Evolutionary conservation across 1,140 invertebrate genomes (phyloP).

Genomic region (Leptopilina boulardi): DNA sequence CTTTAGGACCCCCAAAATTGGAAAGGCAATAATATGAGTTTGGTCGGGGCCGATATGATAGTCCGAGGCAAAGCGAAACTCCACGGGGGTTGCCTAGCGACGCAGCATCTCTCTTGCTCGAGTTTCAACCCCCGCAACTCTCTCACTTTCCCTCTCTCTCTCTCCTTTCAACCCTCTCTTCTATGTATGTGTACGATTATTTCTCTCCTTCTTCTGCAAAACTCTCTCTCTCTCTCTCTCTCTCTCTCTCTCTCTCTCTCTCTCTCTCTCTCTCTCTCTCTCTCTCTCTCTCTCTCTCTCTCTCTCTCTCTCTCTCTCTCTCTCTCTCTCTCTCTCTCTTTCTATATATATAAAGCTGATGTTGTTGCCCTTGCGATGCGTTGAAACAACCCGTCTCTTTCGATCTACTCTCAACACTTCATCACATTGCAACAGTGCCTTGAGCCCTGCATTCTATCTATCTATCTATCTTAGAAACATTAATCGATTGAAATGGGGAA

Average conservation of each 20-base stretch:
- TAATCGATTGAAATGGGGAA: not conserved
- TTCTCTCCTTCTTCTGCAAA: no score
- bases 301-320: constrained; percentile 26
- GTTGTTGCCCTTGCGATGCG: constrained; percentile 35
- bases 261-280: constrained; percentile 19
- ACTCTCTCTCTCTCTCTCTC: constrained; percentile 25
- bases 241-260: constrained; percentile 32
- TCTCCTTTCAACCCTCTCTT: constrained; percentile 29
- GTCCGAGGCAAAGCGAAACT: constrained; percentile 56
- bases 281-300: constrained; percentile 17
- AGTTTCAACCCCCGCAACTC: constrained; percentile 33
- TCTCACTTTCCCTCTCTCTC: constrained; percentile 10
- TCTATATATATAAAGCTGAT: not conserved
- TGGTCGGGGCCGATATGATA: constrained; percentile 34
- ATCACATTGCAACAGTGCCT: constrained; percentile 10
- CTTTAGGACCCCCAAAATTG: constrained; percentile 63
- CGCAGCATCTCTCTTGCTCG: constrained; percentile 57
- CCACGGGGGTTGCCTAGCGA: constrained; percentile 73
- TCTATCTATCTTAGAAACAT: constrained; percentile 16
- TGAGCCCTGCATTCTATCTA: constrained; percentile 40
- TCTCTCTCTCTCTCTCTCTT: constrained; percentile 18
- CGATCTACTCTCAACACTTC: constrained; percentile 34
- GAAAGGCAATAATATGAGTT: constrained; percentile 70
- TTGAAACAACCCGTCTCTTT: constrained; percentile 43
- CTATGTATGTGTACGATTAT: no score